Percentiles rank a stretch among this genome's conserved stretches.
Conservation (phyloP, 2,113 vertebrate genomes). For the Gnathonemus echidnorhynchus region DNA sequence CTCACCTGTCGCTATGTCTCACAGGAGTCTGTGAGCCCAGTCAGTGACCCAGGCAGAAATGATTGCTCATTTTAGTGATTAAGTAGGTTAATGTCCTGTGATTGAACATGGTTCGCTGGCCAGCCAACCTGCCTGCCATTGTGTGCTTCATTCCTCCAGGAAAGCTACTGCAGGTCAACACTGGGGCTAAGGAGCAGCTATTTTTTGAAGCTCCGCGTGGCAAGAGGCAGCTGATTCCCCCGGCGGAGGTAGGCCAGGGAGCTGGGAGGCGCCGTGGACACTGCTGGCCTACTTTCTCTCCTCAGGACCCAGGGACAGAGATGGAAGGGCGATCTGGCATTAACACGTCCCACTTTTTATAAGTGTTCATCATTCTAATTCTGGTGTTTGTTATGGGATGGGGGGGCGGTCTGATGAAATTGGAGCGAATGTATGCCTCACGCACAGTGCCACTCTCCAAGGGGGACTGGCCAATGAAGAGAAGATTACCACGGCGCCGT, state of each 20-base stretch:
- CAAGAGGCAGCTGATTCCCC: slow-evolving; percentile 83
- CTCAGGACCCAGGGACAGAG: slow-evolving; percentile 28
- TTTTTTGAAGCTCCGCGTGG: slow-evolving; percentile 97
- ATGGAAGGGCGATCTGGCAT: slow-evolving; percentile 49
- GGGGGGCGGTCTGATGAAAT: slow-evolving; percentile 4
- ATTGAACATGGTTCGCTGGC: neutral
- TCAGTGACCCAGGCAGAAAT: neutral
- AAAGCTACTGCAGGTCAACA: slow-evolving; percentile 95
- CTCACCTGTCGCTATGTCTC: neutral
- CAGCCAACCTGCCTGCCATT: neutral
- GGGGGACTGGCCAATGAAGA: neutral
- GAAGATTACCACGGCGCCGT: neutral
- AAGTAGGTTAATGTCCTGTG: neutral
- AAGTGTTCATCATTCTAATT: slow-evolving; percentile 46
- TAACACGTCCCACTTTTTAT: slow-evolving; percentile 55
- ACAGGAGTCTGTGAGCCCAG: neutral
- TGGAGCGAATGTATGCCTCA: slow-evolving; percentile 19
- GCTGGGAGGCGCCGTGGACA: slow-evolving; percentile 20
- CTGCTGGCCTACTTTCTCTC: slow-evolving; percentile 37
- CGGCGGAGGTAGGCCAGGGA: slow-evolving; percentile 70
- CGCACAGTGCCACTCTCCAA: slow-evolving; percentile 28
- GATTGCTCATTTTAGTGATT: neutral
- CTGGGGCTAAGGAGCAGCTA: slow-evolving; percentile 90
- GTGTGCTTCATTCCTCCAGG: slow-evolving; percentile 55
- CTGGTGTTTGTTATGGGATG: slow-evolving; percentile 30